These are phyloP conservation scores for Phrixothrix hirtus DNA, from an alignment of 2,888 invertebrate species.

Conservation along the genomic window DNA sequence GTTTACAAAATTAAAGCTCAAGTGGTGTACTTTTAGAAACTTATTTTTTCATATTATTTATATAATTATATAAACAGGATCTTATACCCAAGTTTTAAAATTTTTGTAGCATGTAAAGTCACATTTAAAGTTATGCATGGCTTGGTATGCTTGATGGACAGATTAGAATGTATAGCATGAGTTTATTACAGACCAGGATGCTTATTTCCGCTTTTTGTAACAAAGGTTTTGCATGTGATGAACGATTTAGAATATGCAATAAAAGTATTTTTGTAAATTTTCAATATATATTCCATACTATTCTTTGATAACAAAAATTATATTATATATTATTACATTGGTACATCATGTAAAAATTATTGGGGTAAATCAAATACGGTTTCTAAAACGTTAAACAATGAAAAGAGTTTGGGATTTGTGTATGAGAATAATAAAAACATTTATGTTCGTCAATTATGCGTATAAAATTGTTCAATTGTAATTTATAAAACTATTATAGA, in stretches of 20 bases:
- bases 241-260: not conserved
- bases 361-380: too few species aligned
- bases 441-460: conserved; percentile 4
- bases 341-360: too few species aligned
- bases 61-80: too few species aligned
- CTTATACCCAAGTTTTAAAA: conserved; percentile 4
- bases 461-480: conserved; percentile 8
- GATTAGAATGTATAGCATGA: conserved; percentile 42
- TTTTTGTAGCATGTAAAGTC: conserved; percentile 38
- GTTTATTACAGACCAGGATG: conserved; percentile 45
- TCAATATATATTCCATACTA: too few species aligned
- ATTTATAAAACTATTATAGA: conserved; percentile 5
- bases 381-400: too few species aligned
- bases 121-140: conserved; percentile 48
- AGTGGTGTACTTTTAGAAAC: too few species aligned
- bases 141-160: conserved; percentile 46
- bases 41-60: too few species aligned
- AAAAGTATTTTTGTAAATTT: conserved; percentile 1
- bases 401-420: too few species aligned
- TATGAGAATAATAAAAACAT: conserved; percentile 5
- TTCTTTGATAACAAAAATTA: too few species aligned
- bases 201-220: conserved; percentile 42
- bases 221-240: conserved; percentile 5
- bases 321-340: too few species aligned
- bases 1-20: too few species aligned